phyloP scores from a whole-genome alignment of 2,888 invertebrate genomes.

The Philereme transversata region DNA sequence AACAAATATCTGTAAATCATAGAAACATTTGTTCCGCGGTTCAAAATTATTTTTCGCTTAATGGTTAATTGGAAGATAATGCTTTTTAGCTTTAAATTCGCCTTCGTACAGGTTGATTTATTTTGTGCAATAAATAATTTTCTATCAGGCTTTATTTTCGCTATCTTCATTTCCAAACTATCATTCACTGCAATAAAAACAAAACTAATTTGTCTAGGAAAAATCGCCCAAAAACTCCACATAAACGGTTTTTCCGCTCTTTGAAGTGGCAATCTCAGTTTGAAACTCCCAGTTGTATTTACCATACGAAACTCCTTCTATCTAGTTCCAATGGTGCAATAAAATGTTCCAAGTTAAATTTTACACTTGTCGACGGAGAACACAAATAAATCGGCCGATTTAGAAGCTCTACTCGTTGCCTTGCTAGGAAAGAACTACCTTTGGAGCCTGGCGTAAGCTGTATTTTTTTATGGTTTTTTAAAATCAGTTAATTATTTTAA shows the following conservation, averaged over 20 bases:
- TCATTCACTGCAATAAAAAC: slow-evolving; percentile 28
- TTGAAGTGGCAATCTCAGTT: slow-evolving; percentile 36
- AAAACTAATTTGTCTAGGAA: slow-evolving; percentile 22
- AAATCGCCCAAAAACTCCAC: slow-evolving; percentile 25
- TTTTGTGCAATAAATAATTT: no score
- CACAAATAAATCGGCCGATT: slow-evolving; percentile 67
- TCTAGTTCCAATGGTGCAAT: slow-evolving; percentile 57
- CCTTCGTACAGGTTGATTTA: no score
- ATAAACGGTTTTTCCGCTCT: slow-evolving; percentile 31
- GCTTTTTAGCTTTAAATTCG: no score
- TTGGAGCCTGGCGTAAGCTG: slow-evolving; percentile 29
- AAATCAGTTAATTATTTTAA: no score
- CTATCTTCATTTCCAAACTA: slow-evolving; percentile 11
- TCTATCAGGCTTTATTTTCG: neutral
- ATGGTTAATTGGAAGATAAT: no score
- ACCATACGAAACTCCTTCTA: slow-evolving; percentile 52
- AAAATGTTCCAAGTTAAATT: slow-evolving; percentile 62
- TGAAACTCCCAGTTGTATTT: slow-evolving; percentile 41
- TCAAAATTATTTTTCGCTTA: no score
- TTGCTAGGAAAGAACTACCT: slow-evolving; percentile 34
- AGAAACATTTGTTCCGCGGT: no score
- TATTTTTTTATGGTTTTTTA: slow-evolving; percentile 3
- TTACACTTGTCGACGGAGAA: slow-evolving; percentile 57
- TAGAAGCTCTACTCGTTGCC: slow-evolving; percentile 50
- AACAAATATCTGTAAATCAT: no score